Evolutionary conservation across 2,113 vertebrate species (phyloP).

Genomic region (Sylvilagus bachmani): DNA sequence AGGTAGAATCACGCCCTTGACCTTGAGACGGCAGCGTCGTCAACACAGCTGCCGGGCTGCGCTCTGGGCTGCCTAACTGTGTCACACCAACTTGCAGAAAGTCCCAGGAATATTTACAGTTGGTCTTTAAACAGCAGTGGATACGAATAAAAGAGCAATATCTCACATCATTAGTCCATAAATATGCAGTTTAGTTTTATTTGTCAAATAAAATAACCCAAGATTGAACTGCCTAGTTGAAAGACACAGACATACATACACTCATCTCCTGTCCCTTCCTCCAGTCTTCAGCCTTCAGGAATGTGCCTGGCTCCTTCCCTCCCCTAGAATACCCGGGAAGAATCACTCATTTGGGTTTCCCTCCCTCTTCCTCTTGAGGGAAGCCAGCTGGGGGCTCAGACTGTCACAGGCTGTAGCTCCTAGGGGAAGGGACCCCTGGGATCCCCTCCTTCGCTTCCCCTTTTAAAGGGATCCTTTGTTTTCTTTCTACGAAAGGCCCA

Average conservation of each 20-base stretch:
- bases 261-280: neutral
- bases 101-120: constrained; percentile 72
- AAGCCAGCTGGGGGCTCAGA: neutral
- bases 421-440: neutral
- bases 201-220: constrained; percentile 78
- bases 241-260: constrained; percentile 64
- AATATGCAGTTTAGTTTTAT: constrained; percentile 80
- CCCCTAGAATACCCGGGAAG: neutral
- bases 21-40: neutral
- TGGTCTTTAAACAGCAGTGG: constrained; percentile 76
- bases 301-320: neutral
- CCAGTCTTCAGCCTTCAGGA: neutral
- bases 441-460: neutral
- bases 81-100: constrained; percentile 54
- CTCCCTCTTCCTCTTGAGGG: neutral
- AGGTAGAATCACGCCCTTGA: neutral
- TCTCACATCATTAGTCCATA: constrained; percentile 80
- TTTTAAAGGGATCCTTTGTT: neutral
- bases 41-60: neutral
- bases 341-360: neutral
- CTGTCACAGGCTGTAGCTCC: too few relatives aligned
- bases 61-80: neutral
- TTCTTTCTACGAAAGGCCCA: neutral
- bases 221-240: constrained; percentile 73
- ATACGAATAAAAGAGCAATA: constrained; percentile 71